Evolutionary conservation across 2,888 invertebrate species (phyloP), one percentile per base, ranked within the genome.

Genomic region (Eumacrocentrus americanus): DNA sequence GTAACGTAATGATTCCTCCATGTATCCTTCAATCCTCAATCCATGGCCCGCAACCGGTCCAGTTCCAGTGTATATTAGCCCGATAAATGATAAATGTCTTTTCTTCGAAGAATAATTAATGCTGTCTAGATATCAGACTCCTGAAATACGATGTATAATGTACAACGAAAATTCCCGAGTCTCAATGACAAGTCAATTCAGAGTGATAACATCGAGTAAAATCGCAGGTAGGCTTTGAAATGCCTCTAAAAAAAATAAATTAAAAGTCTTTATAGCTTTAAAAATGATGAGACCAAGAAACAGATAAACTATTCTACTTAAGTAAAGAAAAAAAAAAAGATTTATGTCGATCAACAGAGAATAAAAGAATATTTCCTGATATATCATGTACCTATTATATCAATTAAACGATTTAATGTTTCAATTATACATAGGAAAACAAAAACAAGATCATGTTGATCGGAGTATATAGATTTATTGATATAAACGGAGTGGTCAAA

Each of bases 241-340:
- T 6, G 29, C 9, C 29, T 29, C 9, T n/a, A n/a, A n/a, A n/a
- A n/a, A n/a, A n/a, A n/a, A n/a, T n/a, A n/a, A n/a, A n/a, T n/a
- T n/a, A n/a, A n/a, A n/a, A n/a, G n/a, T n/a, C 9, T 29, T 29
- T 29, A 29, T 29, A 29, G 29, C 29, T 29, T 12, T 18, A 34
- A 37, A n/a, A 40, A 47, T 14, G 29, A 29, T 34, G 40, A 52
- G 55, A 46, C 50, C 50, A 55, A 46, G 3, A 35, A 38, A 59
- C 44, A 29, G 20, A 59, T 42, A 56, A 38, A 37, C 37, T 11
- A 50, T 22, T 56, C 25, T 48, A 53, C 25, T 37, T 51, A n/a
- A 12, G 35, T 20, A 9, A 46, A 37, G 12, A 40, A 23, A 58
- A 58, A 47, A 12, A 20, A 14, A 22, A 52, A 22, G 3, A 52